Evolutionary conservation across 2,797 vertebrate genomes (phyloP).

Genomic region (Eulemur rubriventer): DNA sequence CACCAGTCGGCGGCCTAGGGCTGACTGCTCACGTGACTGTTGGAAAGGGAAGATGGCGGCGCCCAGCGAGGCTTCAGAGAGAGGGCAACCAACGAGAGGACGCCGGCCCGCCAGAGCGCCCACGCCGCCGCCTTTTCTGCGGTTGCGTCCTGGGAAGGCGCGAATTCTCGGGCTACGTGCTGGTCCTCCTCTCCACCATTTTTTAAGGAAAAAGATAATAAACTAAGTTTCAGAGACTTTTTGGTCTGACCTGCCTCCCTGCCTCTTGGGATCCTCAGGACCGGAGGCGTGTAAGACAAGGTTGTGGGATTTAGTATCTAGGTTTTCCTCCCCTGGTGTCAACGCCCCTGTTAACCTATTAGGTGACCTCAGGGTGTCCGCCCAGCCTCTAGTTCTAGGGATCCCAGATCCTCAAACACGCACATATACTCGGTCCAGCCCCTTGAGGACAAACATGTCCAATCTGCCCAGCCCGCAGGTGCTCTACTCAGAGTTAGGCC

Average conservation of each 20-base stretch:
- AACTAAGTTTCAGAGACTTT: neutral
- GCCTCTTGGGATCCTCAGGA: neutral
- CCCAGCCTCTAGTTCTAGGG: neutral
- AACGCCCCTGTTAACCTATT: neutral
- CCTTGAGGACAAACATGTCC: neutral
- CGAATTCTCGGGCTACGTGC: neutral
- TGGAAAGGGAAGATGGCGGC: constrained; percentile 54
- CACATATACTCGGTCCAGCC: neutral
- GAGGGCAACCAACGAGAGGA: constrained; percentile 57
- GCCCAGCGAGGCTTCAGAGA: neutral
- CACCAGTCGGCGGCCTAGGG: rapidly evolving
- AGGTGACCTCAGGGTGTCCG: neutral
- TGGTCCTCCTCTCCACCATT: neutral
- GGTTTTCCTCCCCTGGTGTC: neutral
- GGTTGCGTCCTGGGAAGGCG: constrained; percentile 58
- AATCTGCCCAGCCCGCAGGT: neutral
- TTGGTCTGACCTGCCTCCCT: neutral
- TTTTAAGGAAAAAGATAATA: neutral
- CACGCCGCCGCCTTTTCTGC: neutral
- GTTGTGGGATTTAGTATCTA: neutral
- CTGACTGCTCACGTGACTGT: neutral
- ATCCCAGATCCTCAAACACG: neutral
- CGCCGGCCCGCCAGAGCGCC: constrained; percentile 18
- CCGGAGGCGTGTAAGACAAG: neutral
- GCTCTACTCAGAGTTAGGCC: neutral